Evolutionary conservation across 2,113 vertebrate species (phyloP), one percentile per base, ranked within the genome.

Genomic region (Rhea americana): DNA sequence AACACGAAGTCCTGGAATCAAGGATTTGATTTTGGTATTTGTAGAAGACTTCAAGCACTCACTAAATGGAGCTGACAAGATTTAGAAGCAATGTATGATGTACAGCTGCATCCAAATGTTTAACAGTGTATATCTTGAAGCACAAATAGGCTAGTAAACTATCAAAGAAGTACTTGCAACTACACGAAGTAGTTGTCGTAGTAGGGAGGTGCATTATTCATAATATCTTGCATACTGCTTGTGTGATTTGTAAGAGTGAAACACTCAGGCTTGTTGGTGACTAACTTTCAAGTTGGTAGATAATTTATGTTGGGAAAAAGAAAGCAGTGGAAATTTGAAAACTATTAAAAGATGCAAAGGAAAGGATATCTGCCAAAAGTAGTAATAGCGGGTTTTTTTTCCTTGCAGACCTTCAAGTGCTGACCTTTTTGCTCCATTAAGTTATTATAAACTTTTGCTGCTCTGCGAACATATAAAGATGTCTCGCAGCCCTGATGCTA

Each of bases 401-500:
- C 5, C 55, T 86, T 93, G 11, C 95, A 98, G 98, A 97, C 95
- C 79, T 96, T 97, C 94, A 96, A 94, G 96, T 95, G 96, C 92
- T 97, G 96, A 97, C 93, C 94, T 95, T 95, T 85, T 91, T 66
- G 89, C 94, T 97, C 96, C 96, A 94, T 96, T 98, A 98, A 98
- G 86, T 98, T 98, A 98, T 98, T 98, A 97, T 95, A 98, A 98
- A 98, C 97, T 97, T 97, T 98, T 98, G 95, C 97, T 97, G 97
- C 98, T 98, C 94, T 98, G 97, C 53, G 94, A 96, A 97, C 96
- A 87, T 62, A 95, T 47, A 96, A 98, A 98, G 94, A 99, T 99
- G 99, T 99, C 99, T 98, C 98, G 98, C 98, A 99, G 99, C 98
- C 99, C 99, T 91, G 99, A 99, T 89, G 98, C 98, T 94, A 99